A percentile compares a stretch with the other conserved stretches of the same genome.
phyloP scores from a whole-genome alignment of 2,113 vertebrate genomes.

The Ifrita kowaldi region DNA sequence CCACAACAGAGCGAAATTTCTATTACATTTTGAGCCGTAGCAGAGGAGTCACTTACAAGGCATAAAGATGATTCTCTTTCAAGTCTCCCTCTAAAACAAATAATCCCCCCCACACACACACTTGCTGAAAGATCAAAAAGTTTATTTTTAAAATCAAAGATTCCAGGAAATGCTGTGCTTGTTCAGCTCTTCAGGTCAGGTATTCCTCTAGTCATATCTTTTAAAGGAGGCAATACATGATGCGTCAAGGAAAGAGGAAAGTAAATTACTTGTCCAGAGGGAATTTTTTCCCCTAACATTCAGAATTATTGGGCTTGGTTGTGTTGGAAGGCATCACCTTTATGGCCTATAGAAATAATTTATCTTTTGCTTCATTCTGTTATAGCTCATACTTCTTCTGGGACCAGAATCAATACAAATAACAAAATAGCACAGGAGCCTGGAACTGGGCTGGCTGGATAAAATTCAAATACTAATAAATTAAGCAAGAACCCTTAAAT shows the following conservation, averaged over 20 bases:
- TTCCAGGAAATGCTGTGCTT: background rate
- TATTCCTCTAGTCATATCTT: background rate
- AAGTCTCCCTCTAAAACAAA: background rate
- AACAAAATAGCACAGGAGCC: background rate
- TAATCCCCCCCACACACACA: rapidly evolving
- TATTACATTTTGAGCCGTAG: background rate
- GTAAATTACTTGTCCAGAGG: background rate
- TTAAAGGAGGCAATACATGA: background rate
- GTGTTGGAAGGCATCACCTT: background rate
- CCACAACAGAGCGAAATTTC: background rate
- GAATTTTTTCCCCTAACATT: background rate
- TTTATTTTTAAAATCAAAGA: background rate
- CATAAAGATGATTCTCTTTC: background rate
- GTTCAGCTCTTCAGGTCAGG: background rate
- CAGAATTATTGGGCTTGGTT: background rate
- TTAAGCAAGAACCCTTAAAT: background rate
- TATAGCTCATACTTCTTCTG: background rate
- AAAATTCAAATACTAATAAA: background rate
- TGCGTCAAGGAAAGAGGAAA: background rate
- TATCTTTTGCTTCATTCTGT: background rate
- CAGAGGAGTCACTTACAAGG: background rate
- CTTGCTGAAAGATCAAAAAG: background rate
- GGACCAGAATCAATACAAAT: background rate
- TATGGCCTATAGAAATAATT: background rate
- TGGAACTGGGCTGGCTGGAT: background rate